phyloP scores from a whole-genome alignment of 2,113 vertebrate species.

The Ceyx cyanopectus region DNA sequence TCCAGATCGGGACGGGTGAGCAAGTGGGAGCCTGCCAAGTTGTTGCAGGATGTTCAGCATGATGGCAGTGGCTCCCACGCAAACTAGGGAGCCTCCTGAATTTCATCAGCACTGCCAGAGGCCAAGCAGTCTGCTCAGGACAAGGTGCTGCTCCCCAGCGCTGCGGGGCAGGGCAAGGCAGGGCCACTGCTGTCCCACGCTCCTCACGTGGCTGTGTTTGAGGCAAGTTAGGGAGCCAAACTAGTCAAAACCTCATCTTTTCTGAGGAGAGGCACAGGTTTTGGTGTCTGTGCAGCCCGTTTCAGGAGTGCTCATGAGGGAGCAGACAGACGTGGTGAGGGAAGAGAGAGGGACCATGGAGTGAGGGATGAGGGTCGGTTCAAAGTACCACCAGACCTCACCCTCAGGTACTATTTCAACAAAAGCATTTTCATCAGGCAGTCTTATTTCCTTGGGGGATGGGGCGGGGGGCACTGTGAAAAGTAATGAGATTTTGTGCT shows the following conservation, averaged over 20 bases:
- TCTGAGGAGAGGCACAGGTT: fast-evolving
- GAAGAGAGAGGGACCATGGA: background rate
- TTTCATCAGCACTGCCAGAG: background rate
- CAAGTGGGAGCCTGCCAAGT: background rate
- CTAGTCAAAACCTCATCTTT: fast-evolving
- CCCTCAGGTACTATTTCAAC: fast-evolving
- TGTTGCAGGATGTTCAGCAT: background rate
- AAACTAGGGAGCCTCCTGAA: background rate
- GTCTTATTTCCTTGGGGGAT: background rate
- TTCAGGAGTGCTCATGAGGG: fast-evolving
- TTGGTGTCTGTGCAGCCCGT: fast-evolving
- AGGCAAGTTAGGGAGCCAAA: background rate
- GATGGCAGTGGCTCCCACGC: background rate
- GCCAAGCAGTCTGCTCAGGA: background rate
- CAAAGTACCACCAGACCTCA: background rate
- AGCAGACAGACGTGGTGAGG: background rate
- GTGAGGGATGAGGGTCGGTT: too few species aligned
- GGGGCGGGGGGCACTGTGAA: fast-evolving
- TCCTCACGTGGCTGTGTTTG: fast-evolving
- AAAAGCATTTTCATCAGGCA: background rate
- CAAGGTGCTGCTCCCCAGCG: fast-evolving
- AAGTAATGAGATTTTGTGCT: background rate
- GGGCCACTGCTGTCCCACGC: background rate
- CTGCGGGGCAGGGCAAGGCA: background rate
- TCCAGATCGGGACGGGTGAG: fast-evolving